Conservation (phyloP, 2,888 invertebrate genomes). For the Drosophila buzzatii region DNA sequence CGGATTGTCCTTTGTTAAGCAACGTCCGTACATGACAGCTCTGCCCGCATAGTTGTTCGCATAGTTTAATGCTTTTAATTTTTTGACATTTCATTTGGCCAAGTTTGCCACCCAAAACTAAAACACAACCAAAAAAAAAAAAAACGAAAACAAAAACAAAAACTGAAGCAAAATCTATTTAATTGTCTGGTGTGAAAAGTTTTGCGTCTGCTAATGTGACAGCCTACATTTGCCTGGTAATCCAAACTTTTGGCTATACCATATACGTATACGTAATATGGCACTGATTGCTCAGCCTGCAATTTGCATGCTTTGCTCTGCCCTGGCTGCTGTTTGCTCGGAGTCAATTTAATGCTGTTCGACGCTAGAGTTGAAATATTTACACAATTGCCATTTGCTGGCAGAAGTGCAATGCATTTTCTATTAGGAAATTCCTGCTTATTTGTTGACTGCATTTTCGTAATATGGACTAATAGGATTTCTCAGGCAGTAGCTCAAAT, state of each 20-base stretch:
- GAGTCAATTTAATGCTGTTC: conserved; percentile 53
- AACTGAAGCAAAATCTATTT: conserved; percentile 26
- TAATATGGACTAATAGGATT: neutral
- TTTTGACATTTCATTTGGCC: conserved; percentile 64
- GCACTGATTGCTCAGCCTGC: conserved; percentile 13
- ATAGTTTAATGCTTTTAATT: conserved; percentile 73
- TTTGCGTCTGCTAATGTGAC: conserved; percentile 34
- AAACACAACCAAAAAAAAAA: neutral
- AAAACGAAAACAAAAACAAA: no score
- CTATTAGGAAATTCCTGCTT: conserved; percentile 41
- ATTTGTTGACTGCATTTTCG: conserved; percentile 15
- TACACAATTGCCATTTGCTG: conserved; percentile 43
- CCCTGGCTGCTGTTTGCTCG: conserved; percentile 45
- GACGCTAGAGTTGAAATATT: conserved; percentile 46
- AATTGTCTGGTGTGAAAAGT: conserved; percentile 46
- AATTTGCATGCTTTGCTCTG: conserved; percentile 33
- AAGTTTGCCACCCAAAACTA: conserved; percentile 39
- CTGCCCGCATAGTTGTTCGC: conserved; percentile 42
- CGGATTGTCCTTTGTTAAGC: conserved; percentile 40
- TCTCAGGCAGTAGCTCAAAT: neutral
- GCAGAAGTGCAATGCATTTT: conserved; percentile 52
- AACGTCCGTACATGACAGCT: conserved; percentile 25
- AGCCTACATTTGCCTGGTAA: conserved; percentile 14
- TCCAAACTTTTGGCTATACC: neutral
- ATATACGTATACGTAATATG: neutral